Percentiles rank a stretch among this genome's conserved stretches.
Conservation (phyloP, 2,797 vertebrate genomes). For the Oreonectes daqikongensis region DNA sequence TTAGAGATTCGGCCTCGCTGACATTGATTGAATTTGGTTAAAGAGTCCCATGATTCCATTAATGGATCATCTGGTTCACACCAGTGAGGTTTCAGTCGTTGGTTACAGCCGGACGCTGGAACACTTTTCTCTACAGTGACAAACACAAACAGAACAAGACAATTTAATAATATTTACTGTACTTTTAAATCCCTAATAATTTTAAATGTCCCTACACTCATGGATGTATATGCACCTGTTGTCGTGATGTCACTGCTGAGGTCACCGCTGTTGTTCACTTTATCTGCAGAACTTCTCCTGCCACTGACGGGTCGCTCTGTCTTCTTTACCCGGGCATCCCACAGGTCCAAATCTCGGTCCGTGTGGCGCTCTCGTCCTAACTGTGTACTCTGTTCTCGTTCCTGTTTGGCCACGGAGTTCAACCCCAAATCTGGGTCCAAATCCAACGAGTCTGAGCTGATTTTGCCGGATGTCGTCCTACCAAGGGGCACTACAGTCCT, state of each 20-base stretch:
- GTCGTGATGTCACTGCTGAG: slow-evolving; percentile 26
- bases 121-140: slow-evolving; percentile 71
- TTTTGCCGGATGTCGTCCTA: slow-evolving; percentile 50
- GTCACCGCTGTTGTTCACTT: slow-evolving; percentile 26
- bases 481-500: slow-evolving; percentile 29
- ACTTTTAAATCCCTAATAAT: too few relatives aligned
- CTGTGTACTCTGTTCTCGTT: background rate
- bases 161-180: too few relatives aligned
- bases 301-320: slow-evolving; percentile 76
- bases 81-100: slow-evolving; percentile 60
- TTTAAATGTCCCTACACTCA: too few relatives aligned
- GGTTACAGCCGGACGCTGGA: slow-evolving; percentile 50
- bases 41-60: slow-evolving; percentile 91
- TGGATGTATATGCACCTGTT: slow-evolving; percentile 70
- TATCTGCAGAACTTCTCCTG: slow-evolving; percentile 75
- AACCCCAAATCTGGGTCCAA: slow-evolving; percentile 59
- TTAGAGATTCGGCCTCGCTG: slow-evolving; percentile 92
- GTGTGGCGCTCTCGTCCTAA: slow-evolving; percentile 12
- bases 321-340: slow-evolving; percentile 67
- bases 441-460: slow-evolving; percentile 66
- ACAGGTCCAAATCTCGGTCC: slow-evolving; percentile 61
- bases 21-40: slow-evolving; percentile 88
- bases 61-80: slow-evolving; percentile 83
- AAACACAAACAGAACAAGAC: background rate
- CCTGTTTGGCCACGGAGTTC: slow-evolving; percentile 2